A percentile compares a stretch with the other conserved stretches of the same genome.
phyloP scores from a whole-genome alignment of 2,888 invertebrate species.

The Cataglyphis rosenhaueri region DNA sequence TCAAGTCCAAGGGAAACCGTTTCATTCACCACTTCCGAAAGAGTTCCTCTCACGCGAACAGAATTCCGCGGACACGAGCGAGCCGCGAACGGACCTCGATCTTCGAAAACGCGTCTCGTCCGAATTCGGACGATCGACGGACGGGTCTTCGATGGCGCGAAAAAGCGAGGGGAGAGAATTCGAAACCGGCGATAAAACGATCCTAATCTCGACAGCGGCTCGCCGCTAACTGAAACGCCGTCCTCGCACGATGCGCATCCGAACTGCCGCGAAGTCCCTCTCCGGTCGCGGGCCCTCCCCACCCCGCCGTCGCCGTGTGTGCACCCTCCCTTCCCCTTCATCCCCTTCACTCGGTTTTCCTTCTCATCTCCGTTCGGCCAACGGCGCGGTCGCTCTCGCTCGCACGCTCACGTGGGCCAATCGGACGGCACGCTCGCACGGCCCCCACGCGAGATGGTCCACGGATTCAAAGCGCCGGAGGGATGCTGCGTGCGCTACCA shows the following conservation, averaged over 20 bases:
- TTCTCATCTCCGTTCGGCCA: conserved; percentile 60
- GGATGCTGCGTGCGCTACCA: conserved; percentile 63
- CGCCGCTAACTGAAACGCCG: conserved; percentile 83
- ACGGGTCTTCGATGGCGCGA: not conserved
- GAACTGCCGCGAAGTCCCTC: conserved; percentile 77
- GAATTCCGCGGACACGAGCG: not conserved
- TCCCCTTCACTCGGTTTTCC: not conserved
- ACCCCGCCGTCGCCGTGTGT: conserved; percentile 53
- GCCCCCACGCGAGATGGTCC: conserved; percentile 57
- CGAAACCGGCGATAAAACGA: conserved; percentile 57
- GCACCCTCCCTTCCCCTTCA: conserved; percentile 48
- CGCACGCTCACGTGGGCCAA: conserved; percentile 65
- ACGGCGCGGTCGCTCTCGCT: conserved; percentile 62
- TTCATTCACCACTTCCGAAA: conserved; percentile 4
- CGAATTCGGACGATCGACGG: not conserved
- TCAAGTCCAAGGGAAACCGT: conserved; percentile 1
- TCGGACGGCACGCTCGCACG: conserved; percentile 61
- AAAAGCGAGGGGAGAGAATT: not conserved
- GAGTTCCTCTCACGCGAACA: not conserved
- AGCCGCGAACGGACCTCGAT: not conserved
- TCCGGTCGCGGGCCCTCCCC: conserved; percentile 69
- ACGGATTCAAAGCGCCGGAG: conserved; percentile 63
- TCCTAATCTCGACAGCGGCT: conserved; percentile 79
- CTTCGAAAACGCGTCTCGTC: conserved; percentile 3
- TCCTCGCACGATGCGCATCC: conserved; percentile 77